phyloP scores from a whole-genome alignment of 2,888 invertebrate species.

The Drosophila hawaiiensis region DNA sequence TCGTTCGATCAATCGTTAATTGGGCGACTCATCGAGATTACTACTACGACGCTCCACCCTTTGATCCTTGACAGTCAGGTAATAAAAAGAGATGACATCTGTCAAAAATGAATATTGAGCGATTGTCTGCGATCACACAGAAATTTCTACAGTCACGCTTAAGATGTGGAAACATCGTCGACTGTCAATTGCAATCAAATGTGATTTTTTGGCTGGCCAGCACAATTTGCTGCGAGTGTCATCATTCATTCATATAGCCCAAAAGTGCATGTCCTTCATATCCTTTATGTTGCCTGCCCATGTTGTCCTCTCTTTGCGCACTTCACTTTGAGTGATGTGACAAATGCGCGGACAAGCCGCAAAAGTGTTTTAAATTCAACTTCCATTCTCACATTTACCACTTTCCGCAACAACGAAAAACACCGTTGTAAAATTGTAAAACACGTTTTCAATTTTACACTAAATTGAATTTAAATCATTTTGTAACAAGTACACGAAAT shows the following conservation, averaged over 20 bases:
- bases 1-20: slow-evolving; percentile 71
- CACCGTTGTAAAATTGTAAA: slow-evolving; percentile 51
- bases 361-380: slow-evolving; percentile 58
- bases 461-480: slow-evolving; percentile 71
- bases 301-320: slow-evolving; percentile 17
- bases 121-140: slow-evolving; percentile 51
- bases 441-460: slow-evolving; percentile 64
- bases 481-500: slow-evolving; percentile 57
- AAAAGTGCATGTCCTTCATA: slow-evolving; percentile 7
- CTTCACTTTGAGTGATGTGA: slow-evolving; percentile 73
- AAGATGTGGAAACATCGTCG: slow-evolving; percentile 10
- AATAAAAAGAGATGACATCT: slow-evolving; percentile 55
- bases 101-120: slow-evolving; percentile 70
- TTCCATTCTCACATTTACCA: slow-evolving; percentile 5
- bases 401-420: slow-evolving; percentile 9
- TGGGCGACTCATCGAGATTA: slow-evolving; percentile 44
- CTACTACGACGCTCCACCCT: slow-evolving; percentile 35
- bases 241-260: slow-evolving; percentile 56
- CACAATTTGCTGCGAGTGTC: slow-evolving; percentile 71
- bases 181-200: slow-evolving; percentile 51
- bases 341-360: slow-evolving; percentile 68
- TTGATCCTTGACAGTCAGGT: slow-evolving; percentile 33
- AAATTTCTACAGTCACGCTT: slow-evolving; percentile 65
- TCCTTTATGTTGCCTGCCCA: slow-evolving; percentile 11
- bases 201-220: slow-evolving; percentile 37